phyloP scores from a whole-genome alignment of 2,797 vertebrate species.

The Emydoidea blandingii region DNA sequence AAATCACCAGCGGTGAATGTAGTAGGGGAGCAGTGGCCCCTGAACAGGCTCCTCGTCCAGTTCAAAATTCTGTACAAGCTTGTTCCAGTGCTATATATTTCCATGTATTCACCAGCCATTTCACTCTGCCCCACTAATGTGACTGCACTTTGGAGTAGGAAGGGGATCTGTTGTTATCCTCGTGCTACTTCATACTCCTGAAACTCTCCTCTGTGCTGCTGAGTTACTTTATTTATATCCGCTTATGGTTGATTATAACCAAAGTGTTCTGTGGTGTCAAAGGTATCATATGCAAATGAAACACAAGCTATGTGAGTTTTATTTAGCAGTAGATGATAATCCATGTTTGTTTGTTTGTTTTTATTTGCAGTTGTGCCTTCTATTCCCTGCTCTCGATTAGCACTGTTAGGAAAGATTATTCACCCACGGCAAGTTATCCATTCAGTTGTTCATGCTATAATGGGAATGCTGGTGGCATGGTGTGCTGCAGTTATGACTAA shows the following conservation, averaged over 20 bases:
- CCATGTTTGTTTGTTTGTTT: not conserved
- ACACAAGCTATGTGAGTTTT: not conserved
- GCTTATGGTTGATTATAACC: not conserved
- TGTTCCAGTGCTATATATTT: not conserved
- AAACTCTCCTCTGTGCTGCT: not conserved
- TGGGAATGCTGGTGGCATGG: conserved; percentile 93
- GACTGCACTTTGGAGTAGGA: not conserved
- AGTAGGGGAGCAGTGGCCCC: not conserved
- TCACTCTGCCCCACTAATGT: not conserved
- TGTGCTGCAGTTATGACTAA: conserved; percentile 89
- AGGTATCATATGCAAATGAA: no score
- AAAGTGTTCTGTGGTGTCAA: not conserved
- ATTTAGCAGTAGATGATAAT: not conserved
- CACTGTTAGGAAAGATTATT: conserved; percentile 90
- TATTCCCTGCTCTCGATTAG: conserved; percentile 92
- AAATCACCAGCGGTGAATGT: not conserved
- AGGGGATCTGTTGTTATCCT: not conserved
- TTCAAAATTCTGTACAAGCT: not conserved
- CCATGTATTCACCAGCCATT: not conserved
- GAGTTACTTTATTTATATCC: not conserved
- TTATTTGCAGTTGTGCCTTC: conserved; percentile 89
- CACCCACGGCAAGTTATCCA: conserved; percentile 92
- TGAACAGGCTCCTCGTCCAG: not conserved
- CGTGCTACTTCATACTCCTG: not conserved
- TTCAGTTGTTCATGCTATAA: conserved; percentile 85